These are phyloP conservation scores for Heterocephalus glaber DNA, from an alignment of 2,113 vertebrate species.

Conservation along the genomic window DNA sequence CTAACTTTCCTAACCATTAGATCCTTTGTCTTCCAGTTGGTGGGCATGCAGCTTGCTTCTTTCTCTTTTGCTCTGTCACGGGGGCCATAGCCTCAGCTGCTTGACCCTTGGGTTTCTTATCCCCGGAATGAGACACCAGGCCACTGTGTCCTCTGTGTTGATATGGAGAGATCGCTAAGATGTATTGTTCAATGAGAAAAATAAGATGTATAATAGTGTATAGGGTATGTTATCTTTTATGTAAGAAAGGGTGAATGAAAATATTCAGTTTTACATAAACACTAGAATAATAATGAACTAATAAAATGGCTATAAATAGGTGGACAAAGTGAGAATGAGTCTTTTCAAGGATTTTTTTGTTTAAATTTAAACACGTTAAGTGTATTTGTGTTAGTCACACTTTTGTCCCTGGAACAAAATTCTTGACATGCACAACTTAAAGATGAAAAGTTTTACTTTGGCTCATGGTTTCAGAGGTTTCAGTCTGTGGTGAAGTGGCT, in stretches of 20 bases:
- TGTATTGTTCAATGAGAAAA: neutral
- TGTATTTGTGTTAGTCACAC: neutral
- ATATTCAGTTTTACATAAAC: neutral
- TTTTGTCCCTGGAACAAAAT: neutral
- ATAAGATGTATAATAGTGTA: neutral
- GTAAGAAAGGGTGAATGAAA: neutral
- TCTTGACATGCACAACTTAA: neutral
- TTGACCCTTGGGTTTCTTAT: neutral
- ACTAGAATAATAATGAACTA: neutral
- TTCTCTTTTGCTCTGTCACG: neutral
- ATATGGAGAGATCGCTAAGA: neutral
- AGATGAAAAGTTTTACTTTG: neutral
- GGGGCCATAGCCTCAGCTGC: neutral
- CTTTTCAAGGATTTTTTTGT: constrained; percentile 14
- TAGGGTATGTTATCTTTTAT: neutral
- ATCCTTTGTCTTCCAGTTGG: neutral
- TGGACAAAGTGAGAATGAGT: neutral
- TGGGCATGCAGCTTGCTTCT: neutral
- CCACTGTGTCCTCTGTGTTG: neutral
- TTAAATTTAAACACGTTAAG: neutral
- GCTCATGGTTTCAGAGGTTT: neutral
- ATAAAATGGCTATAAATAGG: neutral
- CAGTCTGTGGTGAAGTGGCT: neutral
- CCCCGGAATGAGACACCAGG: neutral
- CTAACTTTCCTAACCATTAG: neutral